These are phyloP conservation scores for Choreutis nemorana DNA, from an alignment of 2,888 invertebrate genomes.

Conservation along the genomic window DNA sequence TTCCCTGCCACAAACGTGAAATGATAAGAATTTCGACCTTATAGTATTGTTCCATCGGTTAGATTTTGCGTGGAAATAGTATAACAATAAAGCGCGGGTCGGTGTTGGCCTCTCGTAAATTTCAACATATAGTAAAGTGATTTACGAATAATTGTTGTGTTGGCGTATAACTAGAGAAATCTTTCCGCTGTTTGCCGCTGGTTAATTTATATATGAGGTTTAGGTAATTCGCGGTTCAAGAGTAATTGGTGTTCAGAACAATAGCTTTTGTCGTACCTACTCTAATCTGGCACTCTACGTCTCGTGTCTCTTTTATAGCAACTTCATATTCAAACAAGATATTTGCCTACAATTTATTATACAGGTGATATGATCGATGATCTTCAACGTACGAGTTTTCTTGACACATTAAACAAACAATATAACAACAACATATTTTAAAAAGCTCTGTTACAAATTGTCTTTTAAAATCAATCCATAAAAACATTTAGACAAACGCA, in stretches of 20 bases:
- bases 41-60: conserved; percentile 27
- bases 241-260: conserved; percentile 65
- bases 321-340: no score
- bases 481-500: conserved; percentile 2
- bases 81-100: conserved; percentile 34
- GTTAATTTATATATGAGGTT: conserved; percentile 66
- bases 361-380: no score
- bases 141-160: conserved; percentile 68
- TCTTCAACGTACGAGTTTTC: no score
- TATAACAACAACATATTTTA: no score
- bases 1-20: conserved; percentile 28
- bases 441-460: conserved; percentile 2
- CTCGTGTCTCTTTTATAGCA: no score
- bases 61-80: conserved; percentile 29
- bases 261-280: conserved; percentile 65
- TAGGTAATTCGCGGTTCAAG: conserved; percentile 63
- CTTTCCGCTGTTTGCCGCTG: conserved; percentile 65
- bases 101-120: conserved; percentile 57
- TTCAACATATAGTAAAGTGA: conserved; percentile 68
- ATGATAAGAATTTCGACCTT: conserved; percentile 41
- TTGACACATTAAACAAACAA: no score
- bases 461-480: conserved; percentile 4
- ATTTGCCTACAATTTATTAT: no score
- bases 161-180: conserved; percentile 66
- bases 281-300: conserved; percentile 37